phyloP scores from a whole-genome alignment of 2,888 invertebrate species.

The Sphaeridia pumilis region DNA sequence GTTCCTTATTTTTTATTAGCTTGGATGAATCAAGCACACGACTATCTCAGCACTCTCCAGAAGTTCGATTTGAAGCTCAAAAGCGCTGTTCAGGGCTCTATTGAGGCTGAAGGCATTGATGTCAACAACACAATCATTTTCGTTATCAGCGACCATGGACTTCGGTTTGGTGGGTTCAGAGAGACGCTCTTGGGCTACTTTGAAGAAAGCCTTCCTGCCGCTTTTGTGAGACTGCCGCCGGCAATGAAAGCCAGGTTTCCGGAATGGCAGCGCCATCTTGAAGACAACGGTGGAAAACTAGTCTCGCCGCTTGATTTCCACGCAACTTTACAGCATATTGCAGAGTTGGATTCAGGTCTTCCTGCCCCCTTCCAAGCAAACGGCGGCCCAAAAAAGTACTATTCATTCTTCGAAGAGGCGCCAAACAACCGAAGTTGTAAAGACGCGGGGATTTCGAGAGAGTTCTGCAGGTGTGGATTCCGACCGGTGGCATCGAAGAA shows the following conservation, averaged over 20 bases:
- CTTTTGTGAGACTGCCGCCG: constrained; percentile 56
- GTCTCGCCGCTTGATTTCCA: constrained; percentile 65
- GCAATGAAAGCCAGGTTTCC: constrained; percentile 48
- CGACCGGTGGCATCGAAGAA: neutral
- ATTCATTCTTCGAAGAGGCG: neutral
- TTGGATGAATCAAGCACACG: neutral
- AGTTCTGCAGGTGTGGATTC: neutral
- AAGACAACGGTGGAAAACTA: constrained; percentile 51
- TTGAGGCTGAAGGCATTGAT: too few relatives aligned
- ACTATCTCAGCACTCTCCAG: neutral
- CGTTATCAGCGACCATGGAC: constrained; percentile 64
- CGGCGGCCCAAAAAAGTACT: neutral
- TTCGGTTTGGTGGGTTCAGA: constrained; percentile 58
- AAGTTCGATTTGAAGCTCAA: neutral
- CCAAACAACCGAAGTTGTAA: constrained; percentile 8
- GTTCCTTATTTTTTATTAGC: neutral
- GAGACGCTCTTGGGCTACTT: constrained; percentile 57
- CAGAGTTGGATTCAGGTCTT: neutral
- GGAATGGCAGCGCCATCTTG: constrained; percentile 46
- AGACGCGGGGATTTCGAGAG: neutral
- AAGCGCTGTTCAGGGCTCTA: too few relatives aligned
- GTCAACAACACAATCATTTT: constrained; percentile 56
- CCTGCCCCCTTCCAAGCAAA: neutral
- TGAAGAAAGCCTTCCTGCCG: constrained; percentile 55
- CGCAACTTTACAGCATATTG: constrained; percentile 45